Evolutionary conservation across 2,113 vertebrate species (phyloP), one percentile per base, ranked within the genome.

Genomic region (Pampusana beccarii): DNA sequence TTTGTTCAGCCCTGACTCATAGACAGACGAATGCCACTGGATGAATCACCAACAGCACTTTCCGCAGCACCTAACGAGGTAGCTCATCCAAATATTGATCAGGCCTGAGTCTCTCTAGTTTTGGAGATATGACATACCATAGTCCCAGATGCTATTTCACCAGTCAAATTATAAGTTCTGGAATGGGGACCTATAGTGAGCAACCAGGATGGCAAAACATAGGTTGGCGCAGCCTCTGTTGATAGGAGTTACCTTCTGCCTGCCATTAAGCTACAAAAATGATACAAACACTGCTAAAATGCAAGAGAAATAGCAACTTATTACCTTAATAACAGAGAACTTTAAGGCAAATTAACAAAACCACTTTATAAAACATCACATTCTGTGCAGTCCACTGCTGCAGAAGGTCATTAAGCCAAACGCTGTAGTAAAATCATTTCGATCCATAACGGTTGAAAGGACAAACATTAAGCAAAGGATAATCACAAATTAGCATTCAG

Each of bases 1-100:
- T 96, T 97, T 95, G 91, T 86, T 96, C 88, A 95, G 88, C 54
- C 91, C 92, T 96, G 96, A 97, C 91, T 97, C 96, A 97, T 81
- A 91, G 92, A 56, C 74, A 85, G 92, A 88, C 1, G 80, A 89
- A 79, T 72, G 83, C 91, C 66, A 78, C 44, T 28, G 70, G 56
- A 94, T 97, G 96, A 96, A 96, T 96, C 96, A 96, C 92, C 88
- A 74, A 64, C 82, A 95, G 71, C 51, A n/a, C 81, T 92, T 94
- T 88, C 92, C 4, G 65, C 88, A 92, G 91, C 79, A 96, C 80
- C 93, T 95, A 90, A 86, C 24, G 1, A 95, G 91, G 72, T 65
- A 90, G 40, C 61, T 95, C 93, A 91, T 95, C 90, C 96, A 95
- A 92, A 93, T 92, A 95, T 81, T 84, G 93, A 95, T 94, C 57